A percentile compares a stretch with the other conserved stretches of the same genome.
Evolutionary conservation across 2,888 invertebrate species (phyloP).

Genomic region (Drosophila conformis): DNA sequence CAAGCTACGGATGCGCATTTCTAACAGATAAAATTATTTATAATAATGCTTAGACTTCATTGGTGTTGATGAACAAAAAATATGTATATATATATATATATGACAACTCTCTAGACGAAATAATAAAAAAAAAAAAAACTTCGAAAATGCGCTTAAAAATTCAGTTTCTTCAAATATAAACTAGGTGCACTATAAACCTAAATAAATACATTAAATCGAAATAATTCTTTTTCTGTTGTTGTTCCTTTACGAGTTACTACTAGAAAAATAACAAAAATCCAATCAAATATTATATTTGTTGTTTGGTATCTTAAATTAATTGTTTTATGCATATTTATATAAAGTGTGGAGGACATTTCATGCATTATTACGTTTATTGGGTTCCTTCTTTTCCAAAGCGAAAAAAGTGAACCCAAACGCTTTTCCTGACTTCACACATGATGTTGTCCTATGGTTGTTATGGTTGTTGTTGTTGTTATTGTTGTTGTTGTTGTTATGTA

Average conservation of each 20-base stretch:
- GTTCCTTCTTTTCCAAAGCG: not conserved
- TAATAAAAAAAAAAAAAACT: conserved; percentile 24
- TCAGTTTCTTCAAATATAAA: conserved; percentile 4
- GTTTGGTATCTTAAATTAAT: conserved; percentile 14
- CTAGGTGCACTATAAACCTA: conserved; percentile 28
- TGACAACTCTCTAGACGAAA: conserved; percentile 10
- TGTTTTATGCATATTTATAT: conserved; percentile 25
- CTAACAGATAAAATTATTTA: conserved; percentile 20
- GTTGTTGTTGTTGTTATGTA: conserved; percentile 5
- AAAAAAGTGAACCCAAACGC: conserved; percentile 22
- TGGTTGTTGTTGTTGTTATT: not conserved
- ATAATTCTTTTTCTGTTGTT: not conserved
- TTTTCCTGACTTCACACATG: conserved; percentile 19
- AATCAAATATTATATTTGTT: conserved; percentile 8
- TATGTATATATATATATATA: not conserved
- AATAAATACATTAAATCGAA: conserved; percentile 39
- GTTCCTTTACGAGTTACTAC: not conserved
- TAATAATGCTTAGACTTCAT: conserved; percentile 7
- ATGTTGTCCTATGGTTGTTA: conserved; percentile 12
- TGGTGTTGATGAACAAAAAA: conserved; percentile 10
- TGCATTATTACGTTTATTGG: conserved; percentile 11
- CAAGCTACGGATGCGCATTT: conserved; percentile 10
- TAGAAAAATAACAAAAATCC: conserved; percentile 15
- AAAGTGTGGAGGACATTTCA: conserved; percentile 36
- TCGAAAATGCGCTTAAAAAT: conserved; percentile 37